phyloP scores from a whole-genome alignment of 2,797 vertebrate genomes.

The Lindbergichthys nudifrons region DNA sequence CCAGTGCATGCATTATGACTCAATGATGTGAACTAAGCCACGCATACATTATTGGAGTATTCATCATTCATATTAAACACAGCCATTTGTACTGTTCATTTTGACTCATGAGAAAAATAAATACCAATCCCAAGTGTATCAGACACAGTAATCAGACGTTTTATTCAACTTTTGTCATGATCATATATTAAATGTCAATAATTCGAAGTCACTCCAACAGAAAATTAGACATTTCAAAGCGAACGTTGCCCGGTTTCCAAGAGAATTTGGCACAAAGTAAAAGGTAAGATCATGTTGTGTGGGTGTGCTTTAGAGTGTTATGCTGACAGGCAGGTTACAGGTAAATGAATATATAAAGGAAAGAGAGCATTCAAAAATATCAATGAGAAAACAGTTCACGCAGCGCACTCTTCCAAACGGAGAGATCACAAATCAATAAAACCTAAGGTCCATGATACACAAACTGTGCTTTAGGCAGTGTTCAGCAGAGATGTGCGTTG shows the following conservation, averaged over 20 bases:
- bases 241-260: slow-evolving; percentile 35
- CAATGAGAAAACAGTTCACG: slow-evolving; percentile 64
- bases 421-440: slow-evolving; percentile 63
- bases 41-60: slow-evolving; percentile 12
- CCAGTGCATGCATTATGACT: slow-evolving; percentile 17
- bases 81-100: neutral
- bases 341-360: slow-evolving; percentile 71
- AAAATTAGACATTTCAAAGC: slow-evolving; percentile 37
- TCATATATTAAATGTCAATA: slow-evolving; percentile 44
- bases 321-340: slow-evolving; percentile 64
- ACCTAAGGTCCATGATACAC: slow-evolving; percentile 44
- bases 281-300: slow-evolving; percentile 45
- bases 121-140: neutral
- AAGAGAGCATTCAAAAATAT: slow-evolving; percentile 69
- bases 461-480: slow-evolving; percentile 46
- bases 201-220: slow-evolving; percentile 43
- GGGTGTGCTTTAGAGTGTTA: slow-evolving; percentile 58
- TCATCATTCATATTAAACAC: slow-evolving; percentile 23
- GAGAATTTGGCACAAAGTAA: slow-evolving; percentile 69
- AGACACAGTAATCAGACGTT: slow-evolving; percentile 49
- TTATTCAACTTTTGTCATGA: slow-evolving; percentile 57
- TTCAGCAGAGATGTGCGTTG: slow-evolving; percentile 46
- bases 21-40: slow-evolving; percentile 4
- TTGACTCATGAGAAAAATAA: slow-evolving; percentile 8
- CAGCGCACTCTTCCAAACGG: slow-evolving; percentile 35